Evolutionary conservation across 1,140 invertebrate species (phyloP), one percentile per base, ranked within the genome.

Genomic region (Drosophila baimaii): DNA sequence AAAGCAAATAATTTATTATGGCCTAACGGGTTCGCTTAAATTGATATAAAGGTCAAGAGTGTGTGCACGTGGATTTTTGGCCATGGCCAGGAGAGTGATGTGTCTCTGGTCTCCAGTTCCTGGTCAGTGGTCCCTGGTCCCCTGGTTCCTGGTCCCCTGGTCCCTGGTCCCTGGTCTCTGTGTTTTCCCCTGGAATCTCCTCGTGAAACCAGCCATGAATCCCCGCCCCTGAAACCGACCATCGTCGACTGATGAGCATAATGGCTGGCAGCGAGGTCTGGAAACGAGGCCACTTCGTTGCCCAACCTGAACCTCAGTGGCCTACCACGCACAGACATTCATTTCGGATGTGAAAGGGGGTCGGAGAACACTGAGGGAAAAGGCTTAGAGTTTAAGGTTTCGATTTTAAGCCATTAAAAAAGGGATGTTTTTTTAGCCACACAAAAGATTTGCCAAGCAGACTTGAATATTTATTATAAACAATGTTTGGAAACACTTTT

Each of bases 1-100:
- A 75, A 72, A 59, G 65, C 55, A 46, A 59, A 71, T 88, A 73
- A 79, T 88, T 82, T 88, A 70, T 82, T 83, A 79, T 79, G 71
- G 83, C 43, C 79, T 73, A 70, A 77, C 41, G 74, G 52, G 64
- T 57, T 62, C 75, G 75, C 83, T 86, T 56, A 82, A 82, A 86
- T 86, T 88, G 76, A 86, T 88, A 82, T 88, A 77, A 88, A 86
- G 82, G 82, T 86, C 82, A 86, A 73, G 83, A 72, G 71, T 73
- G 51, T 47, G 69, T n/a, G 39, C 41, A 43, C 55, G 43, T 58
- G 54, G 17, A 58, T 65, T 47, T 15, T 35, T 35, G 27, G 33
- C 33, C 33, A 2, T 19, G 29, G 46, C 39, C 55, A n/a, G 33
- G 17, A 17, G 29, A 71, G 49, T 46, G 41, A 68, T 44, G 58